Base-by-base conservation (phyloP, 2,797 vertebrate genomes). In the Pyrocephalus nanus region DNA sequence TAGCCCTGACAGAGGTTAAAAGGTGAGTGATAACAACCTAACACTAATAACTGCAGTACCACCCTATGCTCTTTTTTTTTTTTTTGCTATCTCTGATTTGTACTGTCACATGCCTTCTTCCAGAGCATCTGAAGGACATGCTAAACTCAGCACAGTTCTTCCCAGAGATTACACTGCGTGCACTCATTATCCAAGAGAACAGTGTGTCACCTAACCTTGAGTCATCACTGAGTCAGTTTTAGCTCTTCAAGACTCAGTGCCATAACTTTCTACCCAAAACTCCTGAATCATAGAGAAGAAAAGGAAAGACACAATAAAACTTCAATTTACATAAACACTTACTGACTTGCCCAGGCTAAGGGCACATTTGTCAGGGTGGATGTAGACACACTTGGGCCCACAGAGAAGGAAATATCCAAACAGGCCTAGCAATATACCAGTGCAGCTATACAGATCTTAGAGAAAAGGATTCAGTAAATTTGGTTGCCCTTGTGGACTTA, bases 221-320 rank as follows among this genome's bases (percentile, higher is more conserved):
- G 88, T 96, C 94, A 96, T 92, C 94, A 80, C 45, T 81, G 77
- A 96, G 65, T 95, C 94, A 95, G 54, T 86, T 93, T 92, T 58
- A 86, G 48, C 53, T 81, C 65, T 93, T 93, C 74, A 23, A 70
- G 67, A 80, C 36, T 83, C 62, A 20, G 29, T 53, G 47, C 34
- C 48, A 38, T 55, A 38, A 66, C 53, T 80, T 91, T 78, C 38
- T 73, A 61, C 8, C 43, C 45, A 64, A 75, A 88, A 43, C 6
- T 94, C 36, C 61, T 88, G 73, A 92, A 78, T 55, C 45, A 71
- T 13, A n/a, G 54, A 80, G 25, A 48, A 45, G 16, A 48, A 83
- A 74, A 74, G 48, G 21, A 48, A 79, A 76, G 17, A 48, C 81
- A 55, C 21, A 78, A 62, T 43, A 62, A 62, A 34, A 5, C 9